A percentile compares a stretch with the other conserved stretches of the same genome.
These are phyloP conservation scores for Falcaria lacertinaria DNA, from an alignment of 2,888 invertebrate genomes.

Conservation along the genomic window DNA sequence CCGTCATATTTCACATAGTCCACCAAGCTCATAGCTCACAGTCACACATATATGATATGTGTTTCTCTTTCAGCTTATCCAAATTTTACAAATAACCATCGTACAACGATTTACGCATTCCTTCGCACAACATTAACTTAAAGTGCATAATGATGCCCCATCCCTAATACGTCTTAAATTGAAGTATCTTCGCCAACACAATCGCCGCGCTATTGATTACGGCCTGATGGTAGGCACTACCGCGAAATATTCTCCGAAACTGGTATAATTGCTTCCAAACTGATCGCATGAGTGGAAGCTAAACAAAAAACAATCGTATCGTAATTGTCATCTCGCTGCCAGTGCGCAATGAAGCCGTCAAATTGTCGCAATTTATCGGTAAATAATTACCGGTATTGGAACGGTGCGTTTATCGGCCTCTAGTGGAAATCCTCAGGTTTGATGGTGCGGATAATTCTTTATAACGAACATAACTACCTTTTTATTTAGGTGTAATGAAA, in stretches of 20 bases:
- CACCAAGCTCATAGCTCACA: too few species aligned
- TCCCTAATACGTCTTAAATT: neutral
- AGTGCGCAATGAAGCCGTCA: conserved; percentile 24
- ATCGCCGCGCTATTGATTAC: neutral
- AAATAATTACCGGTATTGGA: conserved; percentile 59
- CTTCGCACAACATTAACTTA: too few species aligned
- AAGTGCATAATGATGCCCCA: too few species aligned
- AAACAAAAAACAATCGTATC: conserved; percentile 1
- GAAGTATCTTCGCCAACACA: neutral
- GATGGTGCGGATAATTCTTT: neutral
- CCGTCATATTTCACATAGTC: too few species aligned
- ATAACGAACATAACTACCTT: neutral
- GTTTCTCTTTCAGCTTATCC: too few species aligned
- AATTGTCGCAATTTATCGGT: conserved; percentile 54
- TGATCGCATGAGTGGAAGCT: neutral
- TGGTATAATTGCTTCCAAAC: neutral
- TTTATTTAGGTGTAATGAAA: too few species aligned
- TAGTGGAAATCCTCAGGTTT: conserved; percentile 17
- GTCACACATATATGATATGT: too few species aligned
- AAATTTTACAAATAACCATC: too few species aligned
- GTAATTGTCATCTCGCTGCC: conserved; percentile 2
- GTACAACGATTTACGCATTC: too few species aligned
- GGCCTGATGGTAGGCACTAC: neutral
- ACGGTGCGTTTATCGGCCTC: conserved; percentile 45
- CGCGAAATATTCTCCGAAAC: neutral